Percentiles rank a stretch among this genome's conserved stretches.
phyloP scores from a whole-genome alignment of 2,888 invertebrate genomes.

The Tetragonisca angustula region DNA sequence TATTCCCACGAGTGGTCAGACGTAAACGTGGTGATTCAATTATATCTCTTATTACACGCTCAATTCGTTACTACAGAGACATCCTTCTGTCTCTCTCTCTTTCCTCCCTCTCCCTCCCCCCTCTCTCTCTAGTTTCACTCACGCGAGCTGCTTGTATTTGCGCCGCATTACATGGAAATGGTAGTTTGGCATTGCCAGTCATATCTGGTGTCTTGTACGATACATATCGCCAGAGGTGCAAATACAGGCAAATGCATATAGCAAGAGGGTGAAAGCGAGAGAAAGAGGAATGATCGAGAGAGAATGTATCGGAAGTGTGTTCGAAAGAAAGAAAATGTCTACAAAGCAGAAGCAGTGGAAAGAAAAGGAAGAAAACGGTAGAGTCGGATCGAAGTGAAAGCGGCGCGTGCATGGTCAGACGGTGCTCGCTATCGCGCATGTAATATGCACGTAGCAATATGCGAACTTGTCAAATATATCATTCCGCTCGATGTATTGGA shows the following conservation, averaged over 20 bases:
- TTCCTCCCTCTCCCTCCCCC: slow-evolving; percentile 31
- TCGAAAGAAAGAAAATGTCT: not conserved
- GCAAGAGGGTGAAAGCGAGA: not conserved
- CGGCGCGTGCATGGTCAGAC: slow-evolving; percentile 69
- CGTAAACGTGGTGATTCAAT: slow-evolving; percentile 22
- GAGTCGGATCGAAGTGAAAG: slow-evolving; percentile 61
- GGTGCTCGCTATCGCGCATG: slow-evolving; percentile 67
- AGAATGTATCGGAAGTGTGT: not conserved
- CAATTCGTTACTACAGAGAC: slow-evolving; percentile 22
- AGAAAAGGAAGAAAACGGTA: not conserved
- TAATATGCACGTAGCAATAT: slow-evolving; percentile 76
- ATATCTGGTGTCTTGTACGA: slow-evolving; percentile 41
- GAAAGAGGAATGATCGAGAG: not conserved
- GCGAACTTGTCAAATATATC: slow-evolving; percentile 80
- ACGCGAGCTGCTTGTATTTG: not conserved
- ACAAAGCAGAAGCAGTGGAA: not conserved
- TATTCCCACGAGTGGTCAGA: slow-evolving; percentile 27
- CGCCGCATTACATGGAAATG: slow-evolving; percentile 13
- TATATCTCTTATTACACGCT: slow-evolving; percentile 37
- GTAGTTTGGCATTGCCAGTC: slow-evolving; percentile 43
- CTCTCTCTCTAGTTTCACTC: slow-evolving; percentile 42
- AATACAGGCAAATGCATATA: not conserved
- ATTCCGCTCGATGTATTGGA: slow-evolving; percentile 77
- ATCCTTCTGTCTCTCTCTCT: slow-evolving; percentile 51
- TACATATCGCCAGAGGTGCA: slow-evolving; percentile 18